Percentiles rank a stretch among this genome's conserved stretches.
Conservation (phyloP, 2,797 vertebrate genomes). For the Rhodeus uyekii region DNA sequence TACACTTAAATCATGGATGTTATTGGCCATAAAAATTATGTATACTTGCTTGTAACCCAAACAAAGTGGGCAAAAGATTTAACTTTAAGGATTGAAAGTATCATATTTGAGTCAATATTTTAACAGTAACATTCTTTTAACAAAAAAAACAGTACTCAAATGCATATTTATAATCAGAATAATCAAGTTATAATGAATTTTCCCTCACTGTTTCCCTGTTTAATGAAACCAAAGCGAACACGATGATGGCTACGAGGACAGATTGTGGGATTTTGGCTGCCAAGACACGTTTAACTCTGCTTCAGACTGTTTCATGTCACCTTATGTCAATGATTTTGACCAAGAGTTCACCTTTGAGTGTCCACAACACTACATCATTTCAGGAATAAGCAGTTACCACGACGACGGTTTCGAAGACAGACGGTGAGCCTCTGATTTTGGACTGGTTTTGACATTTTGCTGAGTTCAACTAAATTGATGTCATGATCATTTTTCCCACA, state of each 20-base stretch:
- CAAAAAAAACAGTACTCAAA: not conserved
- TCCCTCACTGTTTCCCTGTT: not conserved
- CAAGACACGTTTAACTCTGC: constrained; percentile 15
- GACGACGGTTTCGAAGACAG: constrained; percentile 42
- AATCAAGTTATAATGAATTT: not conserved
- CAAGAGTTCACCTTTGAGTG: constrained; percentile 30
- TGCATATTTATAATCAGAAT: too few species aligned
- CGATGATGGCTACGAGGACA: constrained; percentile 34
- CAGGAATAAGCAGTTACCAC: constrained; percentile 47
- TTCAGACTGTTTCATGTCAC: constrained; percentile 29
- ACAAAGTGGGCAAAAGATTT: not conserved
- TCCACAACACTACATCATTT: constrained; percentile 25
- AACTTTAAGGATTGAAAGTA: not conserved
- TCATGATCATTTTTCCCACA: not conserved
- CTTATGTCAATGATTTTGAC: constrained; percentile 48
- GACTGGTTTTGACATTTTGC: not conserved
- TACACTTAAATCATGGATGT: not conserved
- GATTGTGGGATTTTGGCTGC: constrained; percentile 44
- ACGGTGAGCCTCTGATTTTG: not conserved
- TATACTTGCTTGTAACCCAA: not conserved
- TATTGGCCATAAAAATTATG: not conserved
- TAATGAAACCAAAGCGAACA: constrained; percentile 28
- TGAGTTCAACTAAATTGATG: not conserved
- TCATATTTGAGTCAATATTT: not conserved
- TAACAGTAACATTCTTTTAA: not conserved